Percentiles rank a stretch among this genome's conserved stretches.
These are phyloP conservation scores for Chiloscyllium plagiosum DNA, from an alignment of 2,113 vertebrate genomes.

Conservation along the genomic window DNA sequence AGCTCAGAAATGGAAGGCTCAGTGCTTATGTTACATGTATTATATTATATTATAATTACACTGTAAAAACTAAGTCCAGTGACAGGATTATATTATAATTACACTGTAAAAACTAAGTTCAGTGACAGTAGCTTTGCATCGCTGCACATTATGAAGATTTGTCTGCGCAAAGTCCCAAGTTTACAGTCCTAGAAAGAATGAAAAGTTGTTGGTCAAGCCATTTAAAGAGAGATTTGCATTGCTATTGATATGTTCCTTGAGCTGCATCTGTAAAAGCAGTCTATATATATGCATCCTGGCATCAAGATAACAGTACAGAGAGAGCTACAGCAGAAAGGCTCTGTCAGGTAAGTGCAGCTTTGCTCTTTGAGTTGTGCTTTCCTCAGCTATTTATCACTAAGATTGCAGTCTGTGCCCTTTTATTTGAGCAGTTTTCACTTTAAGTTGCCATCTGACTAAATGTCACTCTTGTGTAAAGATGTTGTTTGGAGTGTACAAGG, in stretches of 20 bases:
- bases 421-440: background rate
- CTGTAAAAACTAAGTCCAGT: background rate
- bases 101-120: too few species aligned
- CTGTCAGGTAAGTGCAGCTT: background rate
- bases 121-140: background rate
- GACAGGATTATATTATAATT: background rate
- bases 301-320: background rate
- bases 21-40: background rate
- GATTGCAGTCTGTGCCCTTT: background rate
- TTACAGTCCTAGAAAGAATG: background rate
- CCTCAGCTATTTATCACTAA: background rate
- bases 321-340: background rate
- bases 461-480: background rate
- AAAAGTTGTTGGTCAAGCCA: background rate
- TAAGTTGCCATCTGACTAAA: background rate
- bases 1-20: background rate
- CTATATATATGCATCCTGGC: background rate
- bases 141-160: background rate
- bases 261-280: background rate
- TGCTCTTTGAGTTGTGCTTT: background rate
- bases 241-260: background rate
- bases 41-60: background rate
- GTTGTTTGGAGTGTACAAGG: background rate
- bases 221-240: background rate
- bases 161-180: background rate